A percentile compares a stretch with the other conserved stretches of the same genome.
Conservation (phyloP, 2,797 vertebrate genomes). For the Tapera naevia region DNA sequence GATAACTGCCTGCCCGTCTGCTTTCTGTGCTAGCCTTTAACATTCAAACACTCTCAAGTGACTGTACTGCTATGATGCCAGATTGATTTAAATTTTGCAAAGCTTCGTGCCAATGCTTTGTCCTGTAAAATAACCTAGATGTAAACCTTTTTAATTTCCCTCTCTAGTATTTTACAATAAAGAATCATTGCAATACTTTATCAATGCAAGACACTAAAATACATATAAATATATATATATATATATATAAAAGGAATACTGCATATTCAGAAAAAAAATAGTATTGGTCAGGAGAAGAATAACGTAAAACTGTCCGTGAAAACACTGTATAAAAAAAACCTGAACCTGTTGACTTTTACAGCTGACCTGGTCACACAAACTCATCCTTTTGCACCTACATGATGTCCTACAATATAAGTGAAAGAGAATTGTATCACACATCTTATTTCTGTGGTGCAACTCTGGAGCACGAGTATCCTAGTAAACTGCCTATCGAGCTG, state of each 20-base stretch:
- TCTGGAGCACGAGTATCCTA: neutral
- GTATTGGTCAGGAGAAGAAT: neutral
- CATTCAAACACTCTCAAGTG: neutral
- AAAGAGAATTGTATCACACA: neutral
- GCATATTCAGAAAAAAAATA: neutral
- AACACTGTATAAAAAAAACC: neutral
- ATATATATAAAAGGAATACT: neutral
- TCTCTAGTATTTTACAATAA: neutral
- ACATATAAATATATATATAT: too few species aligned
- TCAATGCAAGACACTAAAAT: too few species aligned
- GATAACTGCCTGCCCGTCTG: neutral
- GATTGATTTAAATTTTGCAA: neutral
- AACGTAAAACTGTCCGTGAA: neutral
- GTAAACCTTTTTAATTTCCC: neutral
- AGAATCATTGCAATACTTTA: neutral
- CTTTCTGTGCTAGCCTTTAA: neutral
- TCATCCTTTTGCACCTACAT: neutral
- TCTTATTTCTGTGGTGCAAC: neutral
- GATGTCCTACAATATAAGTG: neutral
- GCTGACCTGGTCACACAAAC: neutral
- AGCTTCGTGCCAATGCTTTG: neutral
- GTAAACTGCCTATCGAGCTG: neutral
- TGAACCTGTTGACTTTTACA: neutral
- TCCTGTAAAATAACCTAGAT: neutral
- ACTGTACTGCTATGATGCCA: neutral